phyloP scores from a whole-genome alignment of 2,113 vertebrate species.

The Otis tarda region DNA sequence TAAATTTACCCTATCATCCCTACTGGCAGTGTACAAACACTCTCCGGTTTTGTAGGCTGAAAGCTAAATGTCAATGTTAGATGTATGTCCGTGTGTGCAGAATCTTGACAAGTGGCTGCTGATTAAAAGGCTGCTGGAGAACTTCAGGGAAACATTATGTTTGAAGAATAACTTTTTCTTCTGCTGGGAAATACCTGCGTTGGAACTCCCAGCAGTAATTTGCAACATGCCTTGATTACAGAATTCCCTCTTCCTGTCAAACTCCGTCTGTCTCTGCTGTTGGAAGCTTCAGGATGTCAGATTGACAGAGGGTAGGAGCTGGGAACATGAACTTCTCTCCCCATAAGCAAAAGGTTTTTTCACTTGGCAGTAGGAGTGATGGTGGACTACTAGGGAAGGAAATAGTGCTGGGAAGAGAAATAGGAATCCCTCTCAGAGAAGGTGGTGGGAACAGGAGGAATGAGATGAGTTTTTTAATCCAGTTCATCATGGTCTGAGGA shows the following conservation, averaged over 20 bases:
- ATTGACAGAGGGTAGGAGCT: neutral
- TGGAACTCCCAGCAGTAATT: slow-evolving; percentile 46
- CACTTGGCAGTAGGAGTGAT: neutral
- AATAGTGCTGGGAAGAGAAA: neutral
- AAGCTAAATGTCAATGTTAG: slow-evolving; percentile 25
- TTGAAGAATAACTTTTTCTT: slow-evolving; percentile 54
- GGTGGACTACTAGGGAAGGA: neutral
- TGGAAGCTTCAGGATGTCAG: slow-evolving; percentile 14
- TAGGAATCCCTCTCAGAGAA: neutral
- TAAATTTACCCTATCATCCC: neutral
- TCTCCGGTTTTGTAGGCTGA: neutral
- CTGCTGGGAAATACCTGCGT: slow-evolving; percentile 41
- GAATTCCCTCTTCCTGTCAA: slow-evolving; percentile 43
- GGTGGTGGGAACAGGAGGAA: neutral
- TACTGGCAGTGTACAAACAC: neutral
- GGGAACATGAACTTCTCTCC: neutral
- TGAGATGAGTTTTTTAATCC: neutral
- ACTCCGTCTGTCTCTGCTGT: neutral
- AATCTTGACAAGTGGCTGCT: slow-evolving; percentile 40
- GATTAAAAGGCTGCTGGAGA: slow-evolving; percentile 57
- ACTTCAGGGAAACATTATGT: slow-evolving; percentile 62
- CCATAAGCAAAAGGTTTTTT: neutral
- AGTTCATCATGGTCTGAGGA: neutral
- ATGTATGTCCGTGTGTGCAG: slow-evolving; percentile 16
- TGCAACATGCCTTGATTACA: slow-evolving; percentile 47